phyloP scores from a whole-genome alignment of 2,113 vertebrate species.

The Todiramphus saurophagus region DNA sequence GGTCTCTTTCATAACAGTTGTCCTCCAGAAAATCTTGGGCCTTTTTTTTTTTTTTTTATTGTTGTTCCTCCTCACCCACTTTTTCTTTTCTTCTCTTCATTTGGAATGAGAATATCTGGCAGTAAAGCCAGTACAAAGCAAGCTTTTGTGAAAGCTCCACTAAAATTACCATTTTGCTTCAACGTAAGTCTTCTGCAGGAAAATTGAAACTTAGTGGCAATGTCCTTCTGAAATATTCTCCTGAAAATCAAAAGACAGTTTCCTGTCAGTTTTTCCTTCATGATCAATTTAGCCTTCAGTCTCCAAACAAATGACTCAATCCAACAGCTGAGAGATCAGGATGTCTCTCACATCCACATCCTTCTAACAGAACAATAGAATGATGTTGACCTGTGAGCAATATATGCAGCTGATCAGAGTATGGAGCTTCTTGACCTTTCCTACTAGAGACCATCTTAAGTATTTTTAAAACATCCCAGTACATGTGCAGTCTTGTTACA shows the following conservation, averaged over 20 bases:
- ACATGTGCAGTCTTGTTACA: not conserved
- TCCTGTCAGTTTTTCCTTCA: not conserved
- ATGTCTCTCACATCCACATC: rapidly evolving
- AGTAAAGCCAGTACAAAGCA: not conserved
- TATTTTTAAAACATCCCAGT: not conserved
- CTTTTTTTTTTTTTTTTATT: not conserved
- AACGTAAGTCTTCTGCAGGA: not conserved
- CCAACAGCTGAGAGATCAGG: not conserved
- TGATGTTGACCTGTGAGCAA: not conserved
- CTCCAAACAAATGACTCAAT: not conserved
- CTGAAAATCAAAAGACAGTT: not conserved
- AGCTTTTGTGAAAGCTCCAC: not conserved
- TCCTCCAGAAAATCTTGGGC: not conserved
- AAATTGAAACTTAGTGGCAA: not conserved
- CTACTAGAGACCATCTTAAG: not conserved
- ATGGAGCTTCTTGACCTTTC: not conserved
- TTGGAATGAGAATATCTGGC: not conserved
- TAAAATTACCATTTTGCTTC: not conserved
- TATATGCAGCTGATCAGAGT: not conserved
- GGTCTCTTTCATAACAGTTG: not conserved
- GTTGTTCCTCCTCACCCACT: not conserved
- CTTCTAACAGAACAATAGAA: not conserved
- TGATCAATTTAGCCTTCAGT: not conserved
- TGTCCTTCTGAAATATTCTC: not conserved
- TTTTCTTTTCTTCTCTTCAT: not conserved